Evolutionary conservation across 2,113 vertebrate species (phyloP).

Genomic region (Protomyctophum bolini): DNA sequence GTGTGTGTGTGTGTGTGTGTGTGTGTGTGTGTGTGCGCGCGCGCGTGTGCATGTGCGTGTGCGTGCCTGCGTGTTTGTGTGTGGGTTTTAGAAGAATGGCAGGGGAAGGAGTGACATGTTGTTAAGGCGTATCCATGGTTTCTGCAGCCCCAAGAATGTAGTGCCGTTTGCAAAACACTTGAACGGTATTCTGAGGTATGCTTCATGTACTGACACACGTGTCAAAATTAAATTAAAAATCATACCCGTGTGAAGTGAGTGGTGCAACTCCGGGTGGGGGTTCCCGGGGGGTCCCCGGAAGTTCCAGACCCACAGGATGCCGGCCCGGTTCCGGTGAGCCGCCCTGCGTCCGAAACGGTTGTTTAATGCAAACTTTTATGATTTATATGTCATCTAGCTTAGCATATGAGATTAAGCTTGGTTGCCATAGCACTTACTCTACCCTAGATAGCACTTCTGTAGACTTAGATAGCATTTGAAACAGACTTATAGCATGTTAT

Average conservation of each 20-base stretch:
- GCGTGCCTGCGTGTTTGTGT: slow-evolving; percentile 10
- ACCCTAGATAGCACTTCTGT: too few relatives aligned
- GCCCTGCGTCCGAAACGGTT: too few relatives aligned
- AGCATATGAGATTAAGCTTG: too few relatives aligned
- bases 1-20: neutral
- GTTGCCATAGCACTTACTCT: too few relatives aligned
- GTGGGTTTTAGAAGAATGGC: slow-evolving; percentile 16
- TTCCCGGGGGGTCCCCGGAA: too few relatives aligned
- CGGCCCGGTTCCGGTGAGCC: too few relatives aligned
- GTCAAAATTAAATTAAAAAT: neutral
- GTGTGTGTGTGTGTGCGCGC: slow-evolving; percentile 1
- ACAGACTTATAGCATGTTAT: too few relatives aligned
- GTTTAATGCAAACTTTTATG: too few relatives aligned
- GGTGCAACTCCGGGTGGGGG: too few relatives aligned
- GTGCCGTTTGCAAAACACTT: slow-evolving; percentile 36
- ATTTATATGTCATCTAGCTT: too few relatives aligned
- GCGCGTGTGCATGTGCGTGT: slow-evolving; percentile 22
- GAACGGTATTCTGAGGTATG: slow-evolving; percentile 45
- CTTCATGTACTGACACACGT: slow-evolving; percentile 15
- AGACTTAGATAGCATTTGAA: too few relatives aligned
- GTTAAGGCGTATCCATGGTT: slow-evolving; percentile 75
- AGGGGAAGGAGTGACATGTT: slow-evolving; percentile 58
- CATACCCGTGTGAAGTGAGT: slow-evolving; percentile 5
- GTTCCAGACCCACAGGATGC: too few relatives aligned
- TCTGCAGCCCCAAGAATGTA: slow-evolving; percentile 58